Evolutionary conservation across 2,797 vertebrate genomes (phyloP).

Genomic region (Brachyrhaphis roseni): DNA sequence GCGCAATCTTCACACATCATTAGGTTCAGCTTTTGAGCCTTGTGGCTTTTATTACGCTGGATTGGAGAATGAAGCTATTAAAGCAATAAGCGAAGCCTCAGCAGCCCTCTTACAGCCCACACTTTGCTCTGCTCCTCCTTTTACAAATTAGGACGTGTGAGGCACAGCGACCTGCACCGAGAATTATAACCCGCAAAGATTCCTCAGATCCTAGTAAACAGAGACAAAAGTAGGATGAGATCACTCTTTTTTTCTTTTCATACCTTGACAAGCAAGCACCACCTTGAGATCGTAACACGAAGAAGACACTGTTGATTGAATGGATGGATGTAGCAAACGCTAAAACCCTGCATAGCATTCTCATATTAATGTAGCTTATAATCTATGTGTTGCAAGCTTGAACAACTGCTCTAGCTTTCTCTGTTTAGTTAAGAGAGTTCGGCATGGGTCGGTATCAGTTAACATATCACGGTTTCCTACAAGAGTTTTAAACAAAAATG

Average conservation of each 20-base stretch:
- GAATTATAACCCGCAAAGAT: conserved; percentile 47
- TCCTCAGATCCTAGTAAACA: conserved; percentile 38
- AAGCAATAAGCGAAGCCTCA: conserved; percentile 54
- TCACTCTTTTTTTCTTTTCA: conserved; percentile 12
- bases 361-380: neutral
- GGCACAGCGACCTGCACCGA: conserved; percentile 36
- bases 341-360: neutral
- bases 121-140: conserved; percentile 51
- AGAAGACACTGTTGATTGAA: conserved; percentile 30
- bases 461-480: neutral
- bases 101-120: conserved; percentile 46
- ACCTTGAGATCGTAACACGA: conserved; percentile 33
- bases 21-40: conserved; percentile 62
- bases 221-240: conserved; percentile 32
- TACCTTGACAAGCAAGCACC: conserved; percentile 31
- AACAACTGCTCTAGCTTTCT: conserved; percentile 28
- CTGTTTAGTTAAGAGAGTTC: conserved; percentile 7
- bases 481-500: neutral
- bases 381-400: conserved; percentile 27
- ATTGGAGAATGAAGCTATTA: conserved; percentile 58
- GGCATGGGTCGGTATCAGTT: neutral
- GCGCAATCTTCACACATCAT: conserved; percentile 52
- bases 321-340: conserved; percentile 15
- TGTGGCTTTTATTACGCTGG: conserved; percentile 58
- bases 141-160: conserved; percentile 51